Conservation (phyloP, 1,140 invertebrate genomes). For the Leptinotarsa defecta region DNA sequence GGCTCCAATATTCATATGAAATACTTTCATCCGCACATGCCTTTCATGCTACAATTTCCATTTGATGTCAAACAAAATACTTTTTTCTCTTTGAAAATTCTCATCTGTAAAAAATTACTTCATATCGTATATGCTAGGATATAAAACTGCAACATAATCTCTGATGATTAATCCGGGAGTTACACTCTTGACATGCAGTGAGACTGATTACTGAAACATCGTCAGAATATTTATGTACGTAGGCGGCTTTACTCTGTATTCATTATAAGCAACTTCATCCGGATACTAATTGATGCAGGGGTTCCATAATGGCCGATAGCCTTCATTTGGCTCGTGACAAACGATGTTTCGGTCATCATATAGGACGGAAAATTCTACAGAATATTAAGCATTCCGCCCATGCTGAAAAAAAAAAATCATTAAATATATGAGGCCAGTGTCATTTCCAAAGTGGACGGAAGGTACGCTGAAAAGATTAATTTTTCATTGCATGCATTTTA, state of each 20-base stretch:
- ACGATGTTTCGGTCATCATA: slow-evolving; percentile 8
- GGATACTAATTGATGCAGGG: slow-evolving; percentile 1
- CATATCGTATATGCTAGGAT: background rate
- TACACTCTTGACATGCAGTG: background rate
- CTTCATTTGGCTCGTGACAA: slow-evolving; percentile 5
- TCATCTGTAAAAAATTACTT: too few relatives aligned
- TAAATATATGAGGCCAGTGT: background rate
- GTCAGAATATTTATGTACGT: background rate
- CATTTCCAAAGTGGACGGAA: background rate
- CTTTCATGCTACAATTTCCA: too few relatives aligned
- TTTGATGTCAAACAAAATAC: too few relatives aligned
- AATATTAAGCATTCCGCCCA: background rate
- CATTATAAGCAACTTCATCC: background rate
- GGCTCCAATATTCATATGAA: too few relatives aligned
- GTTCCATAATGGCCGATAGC: background rate
- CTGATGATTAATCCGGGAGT: background rate
- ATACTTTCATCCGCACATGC: too few relatives aligned
- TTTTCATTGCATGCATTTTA: background rate
- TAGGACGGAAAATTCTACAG: slow-evolving; percentile 1
- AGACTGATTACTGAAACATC: background rate
- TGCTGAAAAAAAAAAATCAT: background rate
- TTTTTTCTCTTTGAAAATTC: too few relatives aligned
- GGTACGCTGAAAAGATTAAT: background rate
- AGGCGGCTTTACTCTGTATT: slow-evolving; percentile 5
- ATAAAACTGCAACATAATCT: background rate